Evolutionary conservation across 2,888 invertebrate genomes (phyloP).

Genomic region (Eumerus sabulonum): DNA sequence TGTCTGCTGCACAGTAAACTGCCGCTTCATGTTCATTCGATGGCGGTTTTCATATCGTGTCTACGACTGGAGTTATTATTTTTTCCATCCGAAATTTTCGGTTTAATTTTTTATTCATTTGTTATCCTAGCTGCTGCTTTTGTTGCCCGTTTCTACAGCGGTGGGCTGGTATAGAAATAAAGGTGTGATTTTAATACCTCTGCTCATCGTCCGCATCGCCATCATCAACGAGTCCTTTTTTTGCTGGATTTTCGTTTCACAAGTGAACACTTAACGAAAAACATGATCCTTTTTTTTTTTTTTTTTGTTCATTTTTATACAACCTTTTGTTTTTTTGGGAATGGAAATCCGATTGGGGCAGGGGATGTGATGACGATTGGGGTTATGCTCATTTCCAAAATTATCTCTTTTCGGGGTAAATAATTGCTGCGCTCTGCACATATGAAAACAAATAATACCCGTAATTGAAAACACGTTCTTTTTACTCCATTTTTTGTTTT

Average conservation of each 20-base stretch:
- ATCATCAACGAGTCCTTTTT: conserved; percentile 9
- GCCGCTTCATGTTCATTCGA: conserved; percentile 52
- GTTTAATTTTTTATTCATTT: conserved; percentile 10
- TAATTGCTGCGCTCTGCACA: conserved; percentile 36
- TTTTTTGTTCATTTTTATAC: conserved; percentile 17
- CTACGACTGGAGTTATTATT: conserved; percentile 29
- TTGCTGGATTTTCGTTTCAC: conserved; percentile 30
- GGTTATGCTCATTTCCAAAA: conserved; percentile 53
- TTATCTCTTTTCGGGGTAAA: conserved; percentile 39
- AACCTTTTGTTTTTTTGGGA: conserved; percentile 2
- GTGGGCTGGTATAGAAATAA: conserved; percentile 48
- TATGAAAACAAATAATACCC: conserved; percentile 20
- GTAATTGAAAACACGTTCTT: conserved; percentile 27
- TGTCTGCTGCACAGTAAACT: conserved; percentile 77
- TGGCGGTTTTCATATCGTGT: conserved; percentile 34
- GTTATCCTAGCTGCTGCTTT: conserved; percentile 11
- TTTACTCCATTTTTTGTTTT: background rate
- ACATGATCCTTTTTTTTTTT: conserved; percentile 30
- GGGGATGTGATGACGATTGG: background rate
- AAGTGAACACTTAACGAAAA: conserved; percentile 52
- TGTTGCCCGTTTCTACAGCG: conserved; percentile 12
- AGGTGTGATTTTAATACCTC: conserved; percentile 60
- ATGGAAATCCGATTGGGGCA: too few relatives aligned
- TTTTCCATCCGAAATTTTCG: conserved; percentile 36
- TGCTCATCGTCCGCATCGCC: conserved; percentile 45